Base-by-base conservation (phyloP, 1,140 invertebrate genomes). In the Cotesia vestalis region DNA sequence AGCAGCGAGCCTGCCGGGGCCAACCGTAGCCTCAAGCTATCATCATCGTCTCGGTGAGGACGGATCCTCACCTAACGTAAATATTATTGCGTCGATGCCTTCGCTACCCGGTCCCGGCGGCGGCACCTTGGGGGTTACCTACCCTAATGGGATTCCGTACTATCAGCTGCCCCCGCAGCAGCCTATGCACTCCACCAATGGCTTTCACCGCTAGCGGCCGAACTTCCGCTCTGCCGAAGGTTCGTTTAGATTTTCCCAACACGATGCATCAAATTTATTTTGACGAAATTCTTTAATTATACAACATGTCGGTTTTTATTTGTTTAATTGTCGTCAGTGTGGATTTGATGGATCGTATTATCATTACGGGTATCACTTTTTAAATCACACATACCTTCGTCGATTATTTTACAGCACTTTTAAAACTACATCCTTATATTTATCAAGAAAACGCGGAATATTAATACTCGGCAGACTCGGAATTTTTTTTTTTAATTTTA, bases 201-300 rank as follows among this genome's bases (percentile, higher is more conserved):
- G 79, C 72, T 78, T 78, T 74, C 79, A 77, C 72, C 79, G 76
- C 74, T 80, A 78, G 74, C 74, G 73, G 61, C 73, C 69, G 71
- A 72, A 73, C 72, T 73, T 34, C 77, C 71, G 67, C 59, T 73
- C 72, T 79, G 71, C 72, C 75, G 20, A 59, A 80, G 79, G 76
- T 78, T 78, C 77, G 77, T 78, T 71, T 63, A 66, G 74, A 75
- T 75, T 73, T 73, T 75, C 69, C 72, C 38, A 66, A 69, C 70
- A 66, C 60, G 74, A 68, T 75, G 68, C 76, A 71, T 77, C 69
- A 74, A 78, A 73, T 76, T 74, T 34, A 76, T 77, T 77, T 77
- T 64, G 71, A 75, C 69, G 38, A 66, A 17, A 38, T 38, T 38
- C 12, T 63, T 63, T 11, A 35, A 61, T 46, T 8, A 27, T 53